A percentile compares a stretch with the other conserved stretches of the same genome.
phyloP scores from a whole-genome alignment of 1,140 invertebrate species.

The Heliconius himera region DNA sequence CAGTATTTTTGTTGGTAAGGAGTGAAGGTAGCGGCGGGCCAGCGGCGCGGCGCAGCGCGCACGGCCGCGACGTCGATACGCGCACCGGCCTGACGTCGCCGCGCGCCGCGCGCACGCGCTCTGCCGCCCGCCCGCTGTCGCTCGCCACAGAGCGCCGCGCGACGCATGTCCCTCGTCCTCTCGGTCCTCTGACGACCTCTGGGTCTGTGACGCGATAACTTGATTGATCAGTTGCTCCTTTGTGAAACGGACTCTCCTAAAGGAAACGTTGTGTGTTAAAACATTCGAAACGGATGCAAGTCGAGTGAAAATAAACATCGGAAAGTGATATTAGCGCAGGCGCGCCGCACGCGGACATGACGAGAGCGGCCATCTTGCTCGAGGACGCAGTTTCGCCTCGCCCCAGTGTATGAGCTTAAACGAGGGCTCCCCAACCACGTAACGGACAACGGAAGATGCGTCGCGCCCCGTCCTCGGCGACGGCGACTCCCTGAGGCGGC shows the following conservation, averaged over 20 bases:
- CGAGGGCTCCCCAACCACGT: constrained; percentile 40
- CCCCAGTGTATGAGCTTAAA: constrained; percentile 62
- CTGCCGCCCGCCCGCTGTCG: constrained; percentile 50
- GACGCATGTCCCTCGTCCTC: constrained; percentile 54
- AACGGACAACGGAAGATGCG: constrained; percentile 52
- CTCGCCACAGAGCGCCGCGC: constrained; percentile 54
- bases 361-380: constrained; percentile 76
- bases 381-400: constrained; percentile 78
- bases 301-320: constrained; percentile 77
- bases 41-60: constrained; percentile 48
- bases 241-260: constrained; percentile 40
- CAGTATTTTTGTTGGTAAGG: constrained; percentile 59
- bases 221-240: constrained; percentile 42
- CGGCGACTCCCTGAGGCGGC: constrained; percentile 73
- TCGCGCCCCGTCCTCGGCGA: constrained; percentile 53
- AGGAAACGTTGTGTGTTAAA: constrained; percentile 46
- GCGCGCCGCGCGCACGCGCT: constrained; percentile 61
- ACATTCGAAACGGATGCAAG: constrained; percentile 40
- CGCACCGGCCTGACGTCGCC: constrained; percentile 73
- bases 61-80: constrained; percentile 64
- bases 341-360: constrained; percentile 72
- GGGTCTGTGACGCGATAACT: constrained; percentile 49
- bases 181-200: constrained; percentile 41
- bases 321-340: constrained; percentile 71
- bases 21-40: constrained; percentile 60